Base-by-base conservation (phyloP, 1,140 invertebrate genomes). In the Lepidostoma basale region DNA sequence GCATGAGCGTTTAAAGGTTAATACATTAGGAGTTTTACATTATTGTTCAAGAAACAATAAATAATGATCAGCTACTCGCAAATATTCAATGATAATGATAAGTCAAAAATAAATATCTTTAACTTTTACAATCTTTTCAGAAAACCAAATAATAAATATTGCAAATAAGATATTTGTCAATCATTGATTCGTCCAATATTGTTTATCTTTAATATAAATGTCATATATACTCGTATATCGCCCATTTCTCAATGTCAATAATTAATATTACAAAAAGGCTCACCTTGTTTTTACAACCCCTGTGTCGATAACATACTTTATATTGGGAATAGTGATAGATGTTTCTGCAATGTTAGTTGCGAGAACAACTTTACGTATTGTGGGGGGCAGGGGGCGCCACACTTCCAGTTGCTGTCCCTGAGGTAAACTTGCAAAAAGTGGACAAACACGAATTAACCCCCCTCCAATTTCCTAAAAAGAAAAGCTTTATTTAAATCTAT, bases 341-440 rank as follows among this genome's bases (percentile, higher is more conserved):
- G 96, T 97, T 83, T 98, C 98, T 3, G 98, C 98, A 68, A 99
- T 94, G 79, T 99, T 99, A 20, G 98, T 99, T n/a, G 95, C 89
- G 49, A 99, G 81, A 69, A 99, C 90, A 12, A 99, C 89, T 83
- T 98, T 98, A 33, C 97, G 82, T 20, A 84, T 85, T 59, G 88
- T 90, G 10, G 79, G 74, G 10, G 88, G 83, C 2, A 88, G 85
- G 4, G 87, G 82, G 68, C 87, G 82, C 76, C 96, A 95, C 9
- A 91, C 93, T 74, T 90, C 88, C 70, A 94, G 77, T 80, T 97
- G 94, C 73, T 90, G 88, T 18, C 86, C 81, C 14, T 89, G 86
- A 2, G 92, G 88, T 62, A 97, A 77, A 22, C 94, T 89, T 1
- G 95, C 90, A 82, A 96, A 97, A 18, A 98, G 80, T 0, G 93